A percentile compares a stretch with the other conserved stretches of the same genome.
Conservation (phyloP, 2,888 invertebrate species). For the Argyra leucocephala region DNA sequence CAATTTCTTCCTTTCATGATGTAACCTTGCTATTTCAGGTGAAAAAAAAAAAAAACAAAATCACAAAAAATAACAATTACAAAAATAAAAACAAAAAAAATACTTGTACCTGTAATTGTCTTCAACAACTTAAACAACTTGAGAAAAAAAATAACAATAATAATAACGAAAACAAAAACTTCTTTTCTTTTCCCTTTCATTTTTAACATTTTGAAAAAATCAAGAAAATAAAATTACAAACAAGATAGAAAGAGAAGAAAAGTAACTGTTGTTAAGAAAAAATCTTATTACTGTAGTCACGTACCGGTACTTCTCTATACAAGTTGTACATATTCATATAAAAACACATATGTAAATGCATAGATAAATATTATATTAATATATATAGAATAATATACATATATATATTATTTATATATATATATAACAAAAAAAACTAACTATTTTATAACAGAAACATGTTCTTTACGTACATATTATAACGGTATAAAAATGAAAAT, state of each 20-base stretch:
- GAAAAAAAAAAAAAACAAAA: not conserved
- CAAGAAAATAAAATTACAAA: not conserved
- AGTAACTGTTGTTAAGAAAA: not conserved
- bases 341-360: not conserved
- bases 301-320: not conserved
- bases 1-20: not conserved
- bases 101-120: constrained; percentile 1
- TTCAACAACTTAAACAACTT: not conserved
- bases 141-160: not conserved
- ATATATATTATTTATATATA: too few species aligned
- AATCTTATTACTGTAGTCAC: constrained; percentile 1
- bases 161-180: not conserved
- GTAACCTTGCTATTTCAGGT: not conserved
- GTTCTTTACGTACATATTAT: not conserved
- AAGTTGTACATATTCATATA: not conserved
- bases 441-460: too few species aligned
- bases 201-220: not conserved
- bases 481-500: not conserved
- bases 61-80: not conserved
- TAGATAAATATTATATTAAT: too few species aligned
- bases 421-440: not conserved
- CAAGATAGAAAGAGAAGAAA: not conserved
- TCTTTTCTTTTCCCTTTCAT: not conserved
- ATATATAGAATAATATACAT: too few species aligned
- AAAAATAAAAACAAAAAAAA: not conserved